A percentile compares a stretch with the other conserved stretches of the same genome.
phyloP scores from a whole-genome alignment of 2,888 invertebrate species.

The Cephus sareptanus region DNA sequence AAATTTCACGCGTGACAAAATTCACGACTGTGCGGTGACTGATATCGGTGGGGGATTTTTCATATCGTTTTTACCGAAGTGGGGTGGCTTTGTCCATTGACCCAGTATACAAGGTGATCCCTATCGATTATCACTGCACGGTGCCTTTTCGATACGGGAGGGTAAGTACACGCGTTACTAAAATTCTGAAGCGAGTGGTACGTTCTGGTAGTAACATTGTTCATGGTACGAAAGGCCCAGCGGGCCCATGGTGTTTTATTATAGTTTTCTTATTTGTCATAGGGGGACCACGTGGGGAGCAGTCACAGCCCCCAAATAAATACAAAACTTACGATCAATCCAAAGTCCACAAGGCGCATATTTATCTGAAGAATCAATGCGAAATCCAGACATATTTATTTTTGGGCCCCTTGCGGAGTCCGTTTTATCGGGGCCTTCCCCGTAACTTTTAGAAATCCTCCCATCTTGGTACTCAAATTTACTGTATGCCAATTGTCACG shows the following conservation, averaged over 20 bases:
- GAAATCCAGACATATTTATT: background rate
- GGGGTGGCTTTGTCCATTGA: background rate
- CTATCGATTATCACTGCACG: background rate
- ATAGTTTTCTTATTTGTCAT: background rate
- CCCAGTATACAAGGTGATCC: background rate
- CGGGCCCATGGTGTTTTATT: background rate
- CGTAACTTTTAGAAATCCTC: background rate
- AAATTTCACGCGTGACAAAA: background rate
- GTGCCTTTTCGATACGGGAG: background rate
- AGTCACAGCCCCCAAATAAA: slow-evolving; percentile 23
- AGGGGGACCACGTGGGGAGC: background rate
- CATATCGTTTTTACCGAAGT: background rate
- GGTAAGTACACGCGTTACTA: background rate
- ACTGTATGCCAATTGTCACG: slow-evolving; percentile 1
- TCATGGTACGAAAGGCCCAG: background rate
- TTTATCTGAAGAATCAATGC: background rate
- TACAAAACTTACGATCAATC: slow-evolving; percentile 15
- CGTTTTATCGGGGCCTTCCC: background rate
- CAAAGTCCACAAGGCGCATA: background rate
- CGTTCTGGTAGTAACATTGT: background rate
- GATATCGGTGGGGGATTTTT: background rate
- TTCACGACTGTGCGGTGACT: background rate
- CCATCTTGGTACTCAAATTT: background rate
- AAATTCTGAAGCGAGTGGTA: background rate
- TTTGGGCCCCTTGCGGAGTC: background rate